Percentiles rank a stretch among this genome's conserved stretches.
phyloP scores from a whole-genome alignment of 2,888 invertebrate species.

The Palloptera scutellata region DNA sequence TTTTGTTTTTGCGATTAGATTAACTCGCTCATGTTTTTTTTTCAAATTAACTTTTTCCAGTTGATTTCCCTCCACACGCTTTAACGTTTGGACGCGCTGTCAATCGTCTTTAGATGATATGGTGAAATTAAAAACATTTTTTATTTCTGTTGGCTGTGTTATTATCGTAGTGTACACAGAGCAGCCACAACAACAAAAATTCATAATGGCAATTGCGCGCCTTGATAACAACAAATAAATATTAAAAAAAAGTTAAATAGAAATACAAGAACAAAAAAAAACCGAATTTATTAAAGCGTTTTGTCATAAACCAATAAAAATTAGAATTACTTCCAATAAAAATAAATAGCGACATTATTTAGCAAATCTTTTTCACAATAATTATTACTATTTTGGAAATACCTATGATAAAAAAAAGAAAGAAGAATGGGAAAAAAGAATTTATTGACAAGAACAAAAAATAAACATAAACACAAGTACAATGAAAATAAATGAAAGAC shows the following conservation, averaged over 20 bases:
- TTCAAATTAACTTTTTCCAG: background rate
- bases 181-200: background rate
- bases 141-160: background rate
- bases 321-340: constrained; percentile 60
- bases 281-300: constrained; percentile 31
- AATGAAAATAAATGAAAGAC: background rate
- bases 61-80: background rate
- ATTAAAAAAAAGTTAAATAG: background rate
- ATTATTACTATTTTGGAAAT: constrained; percentile 39
- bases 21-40: constrained; percentile 17
- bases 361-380: constrained; percentile 55
- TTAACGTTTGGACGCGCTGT: background rate
- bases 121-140: background rate
- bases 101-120: constrained; percentile 3
- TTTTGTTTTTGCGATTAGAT: constrained; percentile 40
- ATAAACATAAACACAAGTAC: too few relatives aligned
- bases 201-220: background rate
- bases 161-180: background rate
- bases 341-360: constrained; percentile 56
- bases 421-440: too few relatives aligned
- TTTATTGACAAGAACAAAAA: too few relatives aligned
- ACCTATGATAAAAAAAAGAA: constrained; percentile 21
- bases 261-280: constrained; percentile 34
- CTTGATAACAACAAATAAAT: constrained; percentile 1
- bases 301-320: constrained; percentile 56